Base-by-base conservation (phyloP, 2,888 invertebrate genomes). In the Mongoloraphidia duomilia region DNA sequence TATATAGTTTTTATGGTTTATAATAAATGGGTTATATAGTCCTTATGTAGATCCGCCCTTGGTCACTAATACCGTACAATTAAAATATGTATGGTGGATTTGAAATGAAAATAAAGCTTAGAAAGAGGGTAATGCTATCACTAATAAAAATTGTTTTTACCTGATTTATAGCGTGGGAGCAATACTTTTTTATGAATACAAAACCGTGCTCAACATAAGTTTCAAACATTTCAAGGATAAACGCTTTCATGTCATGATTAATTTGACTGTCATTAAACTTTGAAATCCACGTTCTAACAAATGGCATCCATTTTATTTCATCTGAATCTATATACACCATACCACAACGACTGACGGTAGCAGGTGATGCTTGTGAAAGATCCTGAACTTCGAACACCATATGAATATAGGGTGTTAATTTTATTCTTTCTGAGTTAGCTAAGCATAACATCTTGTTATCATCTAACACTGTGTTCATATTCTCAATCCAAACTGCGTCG, bases 401-500 rank as follows among this genome's bases (percentile, higher is more conserved):
- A 60, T 89, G 90, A 1, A 92, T 87, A 69, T 83, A 88, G 0
- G 86, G 82, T 0, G 91, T 88, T 33, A 92, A 75, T 65, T 91
- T 91, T 53, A 93, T 93, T 52, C 90, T 74, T 66, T 90, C 92
- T 0, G 90, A 90, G 72, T 92, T 92, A 2, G 91, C 90, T 37
- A 93, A 70, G 59, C 92, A 92, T 37, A 93, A 66, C 89, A 92
- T 90, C 69, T 92, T 93, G 64, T 93, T 93, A 62, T 93, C 92
- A 61, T 93, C 93, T 8, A 92, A 71, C 0, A 91, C 91, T 0
- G 92, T 90, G 65, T 92, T 92, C 78, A 93, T 80, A 63, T 91
- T 92, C 66, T 93, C 93, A 54, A 93, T 92, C 92, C 93, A 93
- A 14, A 91, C 82, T 0, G 92, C 91, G 64, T 92, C 92, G 0